These are phyloP conservation scores for Hymenochirus boettgeri DNA, from an alignment of 2,113 vertebrate genomes.

Conservation along the genomic window DNA sequence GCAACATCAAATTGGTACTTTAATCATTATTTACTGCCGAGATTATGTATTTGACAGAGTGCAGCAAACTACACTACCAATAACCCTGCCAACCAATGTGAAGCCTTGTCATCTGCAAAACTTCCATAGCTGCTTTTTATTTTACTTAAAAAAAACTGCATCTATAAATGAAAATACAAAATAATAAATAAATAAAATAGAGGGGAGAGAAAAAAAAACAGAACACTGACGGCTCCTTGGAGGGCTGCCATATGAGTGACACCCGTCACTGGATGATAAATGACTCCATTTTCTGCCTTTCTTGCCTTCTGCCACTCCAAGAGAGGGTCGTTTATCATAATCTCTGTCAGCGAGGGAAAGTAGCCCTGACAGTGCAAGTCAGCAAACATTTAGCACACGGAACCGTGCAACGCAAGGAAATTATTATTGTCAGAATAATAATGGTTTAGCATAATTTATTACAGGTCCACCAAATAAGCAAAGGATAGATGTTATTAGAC, in stretches of 20 bases:
- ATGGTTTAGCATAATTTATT: conserved; percentile 99
- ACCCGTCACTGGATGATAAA: conserved; percentile 99
- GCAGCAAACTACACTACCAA: neutral
- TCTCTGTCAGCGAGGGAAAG: conserved; percentile 98
- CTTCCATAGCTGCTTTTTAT: neutral
- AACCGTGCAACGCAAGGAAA: conserved; percentile 97
- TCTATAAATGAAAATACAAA: neutral
- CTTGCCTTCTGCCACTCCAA: conserved; percentile 97
- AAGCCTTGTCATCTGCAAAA: neutral
- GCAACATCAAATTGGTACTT: neutral
- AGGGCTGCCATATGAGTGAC: conserved; percentile 96
- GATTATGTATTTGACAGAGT: neutral
- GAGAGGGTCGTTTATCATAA: conserved; percentile 98
- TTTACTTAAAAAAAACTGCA: neutral
- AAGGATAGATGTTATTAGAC: conserved; percentile 99
- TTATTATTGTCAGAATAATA: conserved; percentile 99
- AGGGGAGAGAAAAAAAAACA: neutral
- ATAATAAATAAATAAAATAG: neutral
- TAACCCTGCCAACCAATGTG: neutral
- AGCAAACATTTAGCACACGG: conserved; percentile 99
- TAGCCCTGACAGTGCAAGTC: conserved; percentile 99
- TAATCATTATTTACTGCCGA: neutral
- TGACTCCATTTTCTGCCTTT: conserved; percentile 99
- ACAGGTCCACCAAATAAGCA: conserved; percentile 99
- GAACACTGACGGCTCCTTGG: conserved; percentile 72